phyloP scores from a whole-genome alignment of 2,113 vertebrate genomes.

The Amphiprion ocellaris region DNA sequence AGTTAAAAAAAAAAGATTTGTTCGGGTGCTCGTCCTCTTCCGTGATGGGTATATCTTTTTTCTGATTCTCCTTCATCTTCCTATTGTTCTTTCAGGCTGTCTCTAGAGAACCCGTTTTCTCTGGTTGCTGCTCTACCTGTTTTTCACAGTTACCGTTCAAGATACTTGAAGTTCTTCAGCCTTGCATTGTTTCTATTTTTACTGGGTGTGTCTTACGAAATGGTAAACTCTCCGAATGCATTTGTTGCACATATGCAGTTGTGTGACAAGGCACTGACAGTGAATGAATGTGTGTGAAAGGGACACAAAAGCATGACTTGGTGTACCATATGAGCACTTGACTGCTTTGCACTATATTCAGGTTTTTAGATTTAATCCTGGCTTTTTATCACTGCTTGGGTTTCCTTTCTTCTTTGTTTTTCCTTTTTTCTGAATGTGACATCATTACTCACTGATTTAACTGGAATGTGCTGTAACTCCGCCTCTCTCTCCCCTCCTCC shows the following conservation, averaged over 20 bases:
- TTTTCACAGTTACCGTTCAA: neutral
- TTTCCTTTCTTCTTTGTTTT: slow-evolving; percentile 57
- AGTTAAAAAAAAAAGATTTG: neutral
- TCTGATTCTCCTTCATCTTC: neutral
- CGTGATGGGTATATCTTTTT: slow-evolving; percentile 18
- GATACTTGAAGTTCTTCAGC: slow-evolving; percentile 23
- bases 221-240: slow-evolving; percentile 5
- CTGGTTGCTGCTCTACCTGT: slow-evolving; percentile 3
- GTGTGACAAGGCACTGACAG: neutral
- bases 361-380: slow-evolving; percentile 60
- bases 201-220: slow-evolving; percentile 49
- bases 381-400: slow-evolving; percentile 9
- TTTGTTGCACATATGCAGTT: slow-evolving; percentile 8
- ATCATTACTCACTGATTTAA: slow-evolving; percentile 72
- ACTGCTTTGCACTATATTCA: slow-evolving; percentile 22
- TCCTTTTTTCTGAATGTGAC: slow-evolving; percentile 69
- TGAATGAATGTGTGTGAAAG: neutral
- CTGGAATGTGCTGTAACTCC: slow-evolving; percentile 78
- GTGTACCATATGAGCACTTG: neutral
- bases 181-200: neutral
- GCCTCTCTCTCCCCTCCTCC: slow-evolving; percentile 55
- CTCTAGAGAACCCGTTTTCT: neutral
- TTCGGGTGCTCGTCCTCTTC: neutral
- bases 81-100: neutral
- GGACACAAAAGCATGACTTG: neutral